Base-by-base conservation (phyloP, 2,888 invertebrate genomes). In the Nudaria mundana region DNA sequence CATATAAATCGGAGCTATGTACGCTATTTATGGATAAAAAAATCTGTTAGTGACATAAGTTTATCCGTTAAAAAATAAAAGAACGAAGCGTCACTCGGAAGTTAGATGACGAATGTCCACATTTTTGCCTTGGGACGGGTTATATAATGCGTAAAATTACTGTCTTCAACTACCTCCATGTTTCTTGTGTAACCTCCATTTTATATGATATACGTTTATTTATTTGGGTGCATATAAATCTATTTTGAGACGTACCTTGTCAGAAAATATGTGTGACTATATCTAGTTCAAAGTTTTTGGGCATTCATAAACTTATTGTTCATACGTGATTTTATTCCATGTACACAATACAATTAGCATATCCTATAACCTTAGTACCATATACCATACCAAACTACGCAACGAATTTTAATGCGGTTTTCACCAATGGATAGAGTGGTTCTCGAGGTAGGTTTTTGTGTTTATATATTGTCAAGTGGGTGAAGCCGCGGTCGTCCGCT, bases 91-190 rank as follows among this genome's bases (percentile, higher is more conserved):
- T 52, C 58, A 54, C 62, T 52, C 66, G 72, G 70, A 75, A 72
- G 71, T 67, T 59, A 69, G 71, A 78, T 83, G 86, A 86, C 77
- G 80, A 81, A 86, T 85, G 79, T 57, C 71, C 71, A 61, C 68
- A 66, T 74, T 59, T 74, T 68, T 68, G 67, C 66, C 69, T 45
- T 62, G 66, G 68, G 82, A 84, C 82, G 73, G 81, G 81, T 76
- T 79, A 84, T 72, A 83, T 85, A 83, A 83, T 73, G 84, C 84
- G 84, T 77, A 80, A 86, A 85, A 85, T 86, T 80, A 83, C 80
- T 71, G 75, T 73, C 77, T 76, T 74, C 74, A 76, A 78, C 75
- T 79, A 77, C 74, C 70, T 69, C 66, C 75, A 71, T 76, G 76
- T 67, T 66, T 81, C 74, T 68, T 53, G 48, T 60, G 60, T 63